Base-by-base conservation (phyloP, 64 coral and sea anemone species). In the Stichodactyla helianthus region DNA sequence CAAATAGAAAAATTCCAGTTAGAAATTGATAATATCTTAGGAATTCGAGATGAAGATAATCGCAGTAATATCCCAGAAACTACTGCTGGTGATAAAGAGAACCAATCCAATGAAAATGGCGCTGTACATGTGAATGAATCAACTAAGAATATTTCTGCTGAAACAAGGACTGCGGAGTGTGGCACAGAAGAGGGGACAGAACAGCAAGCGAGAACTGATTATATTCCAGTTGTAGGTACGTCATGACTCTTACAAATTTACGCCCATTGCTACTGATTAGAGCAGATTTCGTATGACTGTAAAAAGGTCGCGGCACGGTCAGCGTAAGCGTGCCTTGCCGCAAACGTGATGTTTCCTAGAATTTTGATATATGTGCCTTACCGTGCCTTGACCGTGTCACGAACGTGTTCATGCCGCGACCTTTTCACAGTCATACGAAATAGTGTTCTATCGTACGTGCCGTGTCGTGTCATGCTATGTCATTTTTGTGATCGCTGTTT, bases 11-110 rank as follows among this genome's bases (percentile, higher is more conserved):
- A 83, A 15, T 97, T 97, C 50, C 88, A 88, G 10, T 77, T 87
- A 55, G 85, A 89, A n/a, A 93, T 97, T 65, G 88, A 97, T 65
- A 83, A 86, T 6, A 92, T 92, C 84, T 88, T 97, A 62, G 94
- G 94, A 53, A 88, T 97, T 85, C 18, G 19, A n/a, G 26, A 13
- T n/a, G 83, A 84, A 61, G 61, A 54, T 13, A 23, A 74, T 8
- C 16, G 14, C 54, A 52, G 0, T 22, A 58, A 25, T 54, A 59
- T 60, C 25, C 20, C 17, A 22, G 83, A 84, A 28, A 84, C 17
- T 31, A 51, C 5, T 81, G 19, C 1, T 54, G 50, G 52, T 6
- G 53, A 81, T 54, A 81, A 81, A 81, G 50, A 81, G 17, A 81
- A 54, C 15, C 15, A 54, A 5, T 15, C 78, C 31, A 81, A 5